Percentiles rank a stretch among this genome's conserved stretches.
Evolutionary conservation across 92 coral and sea anemone genomes (phyloP).

Genomic region (Zoanthus solanderi): DNA sequence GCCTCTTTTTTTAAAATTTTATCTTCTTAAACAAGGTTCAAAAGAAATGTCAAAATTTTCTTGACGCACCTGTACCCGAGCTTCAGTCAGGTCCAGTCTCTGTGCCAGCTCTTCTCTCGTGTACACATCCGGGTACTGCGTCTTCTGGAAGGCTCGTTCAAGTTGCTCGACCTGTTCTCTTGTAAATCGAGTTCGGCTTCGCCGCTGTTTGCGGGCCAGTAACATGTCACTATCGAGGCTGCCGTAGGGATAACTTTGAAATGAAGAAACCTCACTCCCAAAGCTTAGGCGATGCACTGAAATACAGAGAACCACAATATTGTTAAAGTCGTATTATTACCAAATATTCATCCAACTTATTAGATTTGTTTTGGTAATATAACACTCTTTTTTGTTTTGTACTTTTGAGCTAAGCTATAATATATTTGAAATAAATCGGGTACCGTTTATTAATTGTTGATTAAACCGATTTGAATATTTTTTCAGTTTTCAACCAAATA

Average conservation of each 20-base stretch:
- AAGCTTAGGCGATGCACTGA: conserved; percentile 48
- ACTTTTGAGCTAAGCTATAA: background rate
- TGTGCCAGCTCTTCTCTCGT: conserved; percentile 97
- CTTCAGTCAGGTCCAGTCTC: conserved; percentile 92
- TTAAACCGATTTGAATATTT: background rate
- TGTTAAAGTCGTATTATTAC: background rate
- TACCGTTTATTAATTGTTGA: background rate
- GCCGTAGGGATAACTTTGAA: conserved; percentile 74
- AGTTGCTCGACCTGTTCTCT: conserved; percentile 86
- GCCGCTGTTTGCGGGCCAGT: conserved; percentile 93
- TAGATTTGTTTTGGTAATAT: background rate
- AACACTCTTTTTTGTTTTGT: background rate
- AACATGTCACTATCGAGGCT: conserved; percentile 80
- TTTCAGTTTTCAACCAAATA: background rate
- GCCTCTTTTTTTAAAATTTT: background rate
- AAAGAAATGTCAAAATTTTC: background rate
- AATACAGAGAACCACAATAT: background rate
- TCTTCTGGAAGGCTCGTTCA: conserved; percentile 95
- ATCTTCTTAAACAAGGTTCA: background rate
- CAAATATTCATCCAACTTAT: background rate
- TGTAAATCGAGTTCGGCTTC: conserved; percentile 92
- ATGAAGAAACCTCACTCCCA: conserved; percentile 61
- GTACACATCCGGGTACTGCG: conserved; percentile 99
- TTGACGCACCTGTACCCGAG: conserved; percentile 88
- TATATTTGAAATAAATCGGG: background rate